Percentiles rank a stretch among this genome's conserved stretches.
Conservation (phyloP, 2,113 vertebrate genomes). For the Lichenostomus cassidix region DNA sequence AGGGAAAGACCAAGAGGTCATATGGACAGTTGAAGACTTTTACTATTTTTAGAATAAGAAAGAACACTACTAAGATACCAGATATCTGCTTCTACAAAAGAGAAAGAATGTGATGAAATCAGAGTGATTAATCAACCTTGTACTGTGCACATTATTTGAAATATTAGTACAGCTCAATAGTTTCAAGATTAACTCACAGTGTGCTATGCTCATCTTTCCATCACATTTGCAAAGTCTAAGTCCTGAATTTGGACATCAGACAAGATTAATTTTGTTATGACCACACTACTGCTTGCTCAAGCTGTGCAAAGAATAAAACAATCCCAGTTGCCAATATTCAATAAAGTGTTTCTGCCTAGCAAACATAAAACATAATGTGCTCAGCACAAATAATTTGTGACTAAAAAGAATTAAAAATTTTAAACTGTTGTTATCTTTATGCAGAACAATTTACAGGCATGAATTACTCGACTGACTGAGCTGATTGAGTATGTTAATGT, state of each 20-base stretch:
- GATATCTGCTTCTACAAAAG: neutral
- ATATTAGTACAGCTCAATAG: neutral
- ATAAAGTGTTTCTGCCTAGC: neutral
- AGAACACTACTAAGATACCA: neutral
- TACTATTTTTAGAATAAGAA: neutral
- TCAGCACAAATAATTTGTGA: neutral
- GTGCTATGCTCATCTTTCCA: neutral
- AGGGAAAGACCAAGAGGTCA: neutral
- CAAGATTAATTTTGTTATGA: neutral
- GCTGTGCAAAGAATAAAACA: neutral
- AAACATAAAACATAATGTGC: neutral
- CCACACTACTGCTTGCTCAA: neutral
- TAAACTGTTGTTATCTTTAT: neutral
- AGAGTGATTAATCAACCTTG: neutral
- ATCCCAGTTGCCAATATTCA: neutral
- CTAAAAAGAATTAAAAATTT: neutral
- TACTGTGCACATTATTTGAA: neutral
- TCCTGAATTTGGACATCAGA: neutral
- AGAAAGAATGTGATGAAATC: neutral
- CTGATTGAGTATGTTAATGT: neutral
- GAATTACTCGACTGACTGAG: neutral
- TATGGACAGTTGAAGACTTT: neutral
- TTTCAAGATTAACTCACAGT: neutral
- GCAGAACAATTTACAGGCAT: neutral
- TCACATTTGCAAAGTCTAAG: neutral